Percentiles rank a stretch among this genome's conserved stretches.
Conservation (phyloP, 2,888 invertebrate genomes). For the Plebejus melissa region DNA sequence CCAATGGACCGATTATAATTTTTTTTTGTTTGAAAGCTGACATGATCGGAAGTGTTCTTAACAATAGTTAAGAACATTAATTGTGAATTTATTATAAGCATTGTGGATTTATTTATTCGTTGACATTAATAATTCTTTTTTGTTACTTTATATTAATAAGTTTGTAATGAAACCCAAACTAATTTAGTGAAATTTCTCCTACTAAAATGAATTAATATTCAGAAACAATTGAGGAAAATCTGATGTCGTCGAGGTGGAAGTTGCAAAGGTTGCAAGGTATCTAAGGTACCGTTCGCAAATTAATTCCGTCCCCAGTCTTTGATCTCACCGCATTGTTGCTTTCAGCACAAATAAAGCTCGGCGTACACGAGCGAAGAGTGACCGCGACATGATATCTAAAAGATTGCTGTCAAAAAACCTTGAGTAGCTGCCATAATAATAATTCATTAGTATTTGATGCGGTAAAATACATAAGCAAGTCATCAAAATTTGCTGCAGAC, state of each 20-base stretch:
- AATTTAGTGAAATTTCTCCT: background rate
- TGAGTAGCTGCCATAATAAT: no score
- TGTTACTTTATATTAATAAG: background rate
- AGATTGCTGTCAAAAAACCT: no score
- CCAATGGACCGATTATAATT: no score
- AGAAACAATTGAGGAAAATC: conserved; percentile 47
- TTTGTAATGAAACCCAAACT: background rate
- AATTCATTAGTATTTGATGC: no score
- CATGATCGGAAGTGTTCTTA: no score
- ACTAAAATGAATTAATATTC: conserved; percentile 3
- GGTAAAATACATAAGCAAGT: no score
- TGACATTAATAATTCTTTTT: no score
- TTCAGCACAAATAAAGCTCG: conserved; percentile 58
- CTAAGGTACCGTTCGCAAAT: conserved; percentile 62
- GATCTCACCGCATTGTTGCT: conserved; percentile 67
- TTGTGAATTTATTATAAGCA: no score
- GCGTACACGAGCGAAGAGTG: background rate
- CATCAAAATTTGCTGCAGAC: no score
- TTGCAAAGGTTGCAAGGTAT: conserved; percentile 39
- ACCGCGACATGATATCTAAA: background rate
- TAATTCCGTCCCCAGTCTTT: conserved; percentile 66
- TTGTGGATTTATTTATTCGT: no score
- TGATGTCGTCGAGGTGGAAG: conserved; percentile 38
- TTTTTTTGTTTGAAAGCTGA: no score
- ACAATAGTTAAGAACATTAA: no score